Base-by-base conservation (phyloP, 1,140 invertebrate species). In the Atta colombica region DNA sequence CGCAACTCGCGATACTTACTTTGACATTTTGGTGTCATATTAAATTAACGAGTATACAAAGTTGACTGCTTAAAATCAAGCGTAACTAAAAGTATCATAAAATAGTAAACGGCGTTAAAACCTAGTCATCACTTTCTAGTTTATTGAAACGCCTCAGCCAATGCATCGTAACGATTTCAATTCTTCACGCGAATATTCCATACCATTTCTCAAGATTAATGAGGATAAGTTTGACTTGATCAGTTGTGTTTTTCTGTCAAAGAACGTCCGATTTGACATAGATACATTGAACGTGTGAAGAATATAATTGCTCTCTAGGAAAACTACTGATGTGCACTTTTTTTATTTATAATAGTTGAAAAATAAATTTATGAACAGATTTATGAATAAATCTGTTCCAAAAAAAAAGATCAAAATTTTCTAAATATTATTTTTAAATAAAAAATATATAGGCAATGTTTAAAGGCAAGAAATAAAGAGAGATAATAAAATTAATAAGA, bases 61-160 rank as follows among this genome's bases (percentile, higher is more conserved):
- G 5, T 6, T 49, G n/a, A 39, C 7, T 28, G 12, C 35, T 72
- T 66, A n/a, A 81, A 81, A 71, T 1, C 35, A 7, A 81, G 21
- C 51, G 51, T 81, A 35, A 81, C 77, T 81, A 31, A 81, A 81
- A 45, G 25, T 71, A 16, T 18, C 28, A 1, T 28, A 58, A 35
- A 66, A 80, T 39, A 66, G 55, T 45, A 71, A 65, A 21, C 14
- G 31, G 2, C 12, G 31, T 10, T 69, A 35, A 39, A 71, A 58
- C 45, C 5, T 55, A 55, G n/a, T 55, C 49, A 16, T 71, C 31
- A 71, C 78, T 81, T 81, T 81, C 66, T 81, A 72, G 21, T 8
- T 80, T 31, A 55, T 69, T 71, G 31, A 81, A 81, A 71, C 35
- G 35, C 31, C 14, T 8, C 60, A 35, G 10, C 72, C 3, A 51